Evolutionary conservation across 2,113 vertebrate species (phyloP).

Genomic region (Istiophorus platypterus): DNA sequence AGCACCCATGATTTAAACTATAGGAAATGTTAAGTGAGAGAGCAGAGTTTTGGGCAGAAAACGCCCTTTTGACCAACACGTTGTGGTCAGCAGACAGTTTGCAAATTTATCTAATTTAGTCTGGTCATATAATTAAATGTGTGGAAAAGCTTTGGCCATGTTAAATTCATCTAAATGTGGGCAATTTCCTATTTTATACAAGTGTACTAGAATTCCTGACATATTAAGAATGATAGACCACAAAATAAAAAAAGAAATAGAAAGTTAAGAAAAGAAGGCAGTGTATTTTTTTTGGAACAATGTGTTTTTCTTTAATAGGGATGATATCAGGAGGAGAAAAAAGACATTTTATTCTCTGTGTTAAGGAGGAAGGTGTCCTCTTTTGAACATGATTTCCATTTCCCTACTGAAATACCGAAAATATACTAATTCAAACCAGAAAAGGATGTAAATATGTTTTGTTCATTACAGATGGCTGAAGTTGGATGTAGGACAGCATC

Average conservation of each 20-base stretch:
- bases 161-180: conserved; percentile 27
- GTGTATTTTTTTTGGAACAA: conserved; percentile 26
- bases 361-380: conserved; percentile 29
- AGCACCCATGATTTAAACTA: conserved; percentile 61
- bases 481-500: background rate
- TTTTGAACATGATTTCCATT: conserved; percentile 41
- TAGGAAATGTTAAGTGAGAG: conserved; percentile 62
- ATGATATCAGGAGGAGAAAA: conserved; percentile 32
- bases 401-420: conserved; percentile 41
- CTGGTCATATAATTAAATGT: conserved; percentile 58
- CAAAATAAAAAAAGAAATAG: conserved; percentile 9
- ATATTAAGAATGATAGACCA: background rate
- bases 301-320: conserved; percentile 27
- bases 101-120: conserved; percentile 55
- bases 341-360: conserved; percentile 18
- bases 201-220: background rate
- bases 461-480: conserved; percentile 9
- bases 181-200: conserved; percentile 6
- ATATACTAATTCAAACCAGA: conserved; percentile 45
- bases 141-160: conserved; percentile 37
- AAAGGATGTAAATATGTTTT: conserved; percentile 25
- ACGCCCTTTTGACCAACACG: conserved; percentile 64
- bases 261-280: background rate
- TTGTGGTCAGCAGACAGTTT: conserved; percentile 61
- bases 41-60: conserved; percentile 60